Conservation (phyloP, 2,113 vertebrate genomes). For the Cepphus grylle region DNA sequence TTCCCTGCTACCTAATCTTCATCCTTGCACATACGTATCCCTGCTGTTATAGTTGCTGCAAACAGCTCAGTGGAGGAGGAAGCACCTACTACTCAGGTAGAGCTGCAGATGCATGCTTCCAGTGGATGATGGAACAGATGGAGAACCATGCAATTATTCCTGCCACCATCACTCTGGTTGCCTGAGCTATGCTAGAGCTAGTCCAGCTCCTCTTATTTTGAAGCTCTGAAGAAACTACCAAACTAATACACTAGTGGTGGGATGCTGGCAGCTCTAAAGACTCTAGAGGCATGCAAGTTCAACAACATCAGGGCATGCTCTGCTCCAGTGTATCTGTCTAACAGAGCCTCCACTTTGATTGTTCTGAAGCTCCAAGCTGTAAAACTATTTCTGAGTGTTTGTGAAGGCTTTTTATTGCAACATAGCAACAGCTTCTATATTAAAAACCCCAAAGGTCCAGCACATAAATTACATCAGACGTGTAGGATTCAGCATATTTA, state of each 20-base stretch:
- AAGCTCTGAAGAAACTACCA: neutral
- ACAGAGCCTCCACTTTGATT: neutral
- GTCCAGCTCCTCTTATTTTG: neutral
- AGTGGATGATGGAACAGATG: neutral
- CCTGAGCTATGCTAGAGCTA: neutral
- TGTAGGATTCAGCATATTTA: neutral
- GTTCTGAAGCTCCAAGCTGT: neutral
- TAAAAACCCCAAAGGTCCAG: neutral
- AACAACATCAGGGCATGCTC: neutral
- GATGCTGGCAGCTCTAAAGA: neutral
- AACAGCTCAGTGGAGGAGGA: neutral
- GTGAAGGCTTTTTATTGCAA: neutral
- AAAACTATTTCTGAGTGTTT: neutral
- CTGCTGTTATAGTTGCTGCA: neutral
- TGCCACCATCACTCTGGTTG: neutral
- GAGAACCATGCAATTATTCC: neutral
- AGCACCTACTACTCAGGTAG: neutral
- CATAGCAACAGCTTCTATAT: neutral
- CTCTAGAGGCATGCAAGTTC: neutral
- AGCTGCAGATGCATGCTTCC: neutral
- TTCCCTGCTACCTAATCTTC: neutral
- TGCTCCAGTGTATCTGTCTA: neutral
- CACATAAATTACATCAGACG: neutral
- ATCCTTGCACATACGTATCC: neutral
- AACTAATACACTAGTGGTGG: neutral